phyloP scores from a whole-genome alignment of 1,140 invertebrate species.

The Drosophila erecta region DNA sequence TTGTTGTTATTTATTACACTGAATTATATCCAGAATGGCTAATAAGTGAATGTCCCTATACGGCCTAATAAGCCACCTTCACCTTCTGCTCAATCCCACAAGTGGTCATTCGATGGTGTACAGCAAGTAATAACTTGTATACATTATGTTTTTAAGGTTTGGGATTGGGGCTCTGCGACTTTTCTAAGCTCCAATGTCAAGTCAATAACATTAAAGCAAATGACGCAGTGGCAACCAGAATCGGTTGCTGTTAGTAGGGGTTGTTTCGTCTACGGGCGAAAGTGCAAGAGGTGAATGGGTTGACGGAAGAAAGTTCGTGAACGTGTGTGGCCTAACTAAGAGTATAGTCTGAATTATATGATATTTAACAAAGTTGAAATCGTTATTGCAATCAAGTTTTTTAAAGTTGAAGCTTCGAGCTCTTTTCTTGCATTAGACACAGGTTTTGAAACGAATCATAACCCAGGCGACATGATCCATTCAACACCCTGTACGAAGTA shows the following conservation, averaged over 20 bases:
- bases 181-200: slow-evolving; percentile 47
- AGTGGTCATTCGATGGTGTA: background rate
- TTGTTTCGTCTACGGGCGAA: slow-evolving; percentile 2
- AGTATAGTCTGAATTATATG: too few relatives aligned
- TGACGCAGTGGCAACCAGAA: slow-evolving; percentile 16
- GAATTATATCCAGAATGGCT: background rate
- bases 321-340: background rate
- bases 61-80: too few relatives aligned
- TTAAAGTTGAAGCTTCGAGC: background rate
- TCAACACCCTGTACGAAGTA: slow-evolving; percentile 6
- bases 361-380: too few relatives aligned
- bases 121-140: background rate
- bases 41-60: too few relatives aligned
- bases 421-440: too few relatives aligned
- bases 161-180: slow-evolving; percentile 7
- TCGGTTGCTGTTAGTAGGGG: slow-evolving; percentile 1
- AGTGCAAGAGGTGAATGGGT: slow-evolving; percentile 28
- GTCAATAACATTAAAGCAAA: slow-evolving; percentile 44
- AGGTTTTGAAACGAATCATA: too few relatives aligned
- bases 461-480: background rate
- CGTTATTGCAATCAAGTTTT: background rate
- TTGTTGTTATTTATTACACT: background rate
- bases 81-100: background rate
- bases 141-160: slow-evolving; percentile 4
- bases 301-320: slow-evolving; percentile 20